phyloP scores from a whole-genome alignment of 2,888 invertebrate genomes.

The Diarsia brunnea region DNA sequence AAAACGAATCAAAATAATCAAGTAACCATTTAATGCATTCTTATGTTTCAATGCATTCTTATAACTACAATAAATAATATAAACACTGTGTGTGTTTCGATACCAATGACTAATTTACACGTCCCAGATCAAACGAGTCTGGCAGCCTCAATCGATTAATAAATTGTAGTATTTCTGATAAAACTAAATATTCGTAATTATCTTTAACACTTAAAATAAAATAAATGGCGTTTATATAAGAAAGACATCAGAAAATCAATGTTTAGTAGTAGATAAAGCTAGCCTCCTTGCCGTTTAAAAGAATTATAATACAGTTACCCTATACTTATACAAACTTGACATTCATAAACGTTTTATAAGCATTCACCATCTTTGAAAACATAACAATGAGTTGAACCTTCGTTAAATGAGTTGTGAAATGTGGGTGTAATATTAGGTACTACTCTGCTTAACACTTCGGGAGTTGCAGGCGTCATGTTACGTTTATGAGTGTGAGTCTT shows the following conservation, averaged over 20 bases:
- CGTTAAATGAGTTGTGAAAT: too few species aligned
- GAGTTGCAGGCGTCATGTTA: too few species aligned
- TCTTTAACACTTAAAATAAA: constrained; percentile 63
- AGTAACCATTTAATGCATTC: constrained; percentile 62
- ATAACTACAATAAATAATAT: constrained; percentile 84
- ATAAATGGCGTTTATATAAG: constrained; percentile 64
- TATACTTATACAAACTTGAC: constrained; percentile 24
- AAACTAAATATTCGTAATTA: constrained; percentile 51
- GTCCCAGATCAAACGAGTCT: constrained; percentile 37
- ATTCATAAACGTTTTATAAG: constrained; percentile 37
- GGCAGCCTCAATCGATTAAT: constrained; percentile 64
- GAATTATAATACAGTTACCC: constrained; percentile 34
- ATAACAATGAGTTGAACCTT: not conserved
- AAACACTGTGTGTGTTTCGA: constrained; percentile 75
- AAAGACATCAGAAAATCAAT: constrained; percentile 40
- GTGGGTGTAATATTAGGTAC: too few species aligned
- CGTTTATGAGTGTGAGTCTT: too few species aligned
- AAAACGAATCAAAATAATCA: constrained; percentile 54
- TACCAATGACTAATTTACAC: constrained; percentile 67
- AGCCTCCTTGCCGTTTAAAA: constrained; percentile 41
- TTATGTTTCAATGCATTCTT: constrained; percentile 56
- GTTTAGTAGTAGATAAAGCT: constrained; percentile 41
- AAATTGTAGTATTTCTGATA: constrained; percentile 52
- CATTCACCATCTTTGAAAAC: not conserved
- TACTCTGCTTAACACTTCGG: too few species aligned